Percentiles rank a stretch among this genome's conserved stretches.
Evolutionary conservation across 2,113 vertebrate species (phyloP).

Genomic region (Phylloscopus trochilus): DNA sequence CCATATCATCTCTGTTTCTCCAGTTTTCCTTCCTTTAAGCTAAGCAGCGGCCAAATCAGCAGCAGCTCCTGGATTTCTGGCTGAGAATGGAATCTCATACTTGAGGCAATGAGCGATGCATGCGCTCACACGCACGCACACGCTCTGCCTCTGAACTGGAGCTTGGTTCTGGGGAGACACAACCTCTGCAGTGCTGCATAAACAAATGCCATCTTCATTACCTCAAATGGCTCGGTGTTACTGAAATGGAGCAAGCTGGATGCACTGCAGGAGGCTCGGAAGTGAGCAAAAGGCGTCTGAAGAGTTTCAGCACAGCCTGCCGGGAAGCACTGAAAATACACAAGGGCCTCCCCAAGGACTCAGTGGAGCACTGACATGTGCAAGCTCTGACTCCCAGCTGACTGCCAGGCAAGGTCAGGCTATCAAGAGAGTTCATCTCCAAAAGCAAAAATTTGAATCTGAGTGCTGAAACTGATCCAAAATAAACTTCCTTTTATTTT

Average conservation of each 20-base stretch:
- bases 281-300: not conserved
- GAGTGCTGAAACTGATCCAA: not conserved
- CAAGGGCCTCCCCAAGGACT: not conserved
- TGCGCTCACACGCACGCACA: not conserved
- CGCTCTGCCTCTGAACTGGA: not conserved
- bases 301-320: constrained; percentile 68
- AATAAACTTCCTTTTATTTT: not conserved
- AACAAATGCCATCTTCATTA: not conserved
- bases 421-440: not conserved
- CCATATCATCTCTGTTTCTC: not conserved
- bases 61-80: not conserved
- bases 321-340: not conserved
- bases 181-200: not conserved
- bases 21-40: not conserved
- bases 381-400: not conserved
- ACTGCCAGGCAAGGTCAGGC: not conserved
- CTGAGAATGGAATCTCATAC: not conserved
- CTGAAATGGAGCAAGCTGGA: not conserved
- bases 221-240: not conserved
- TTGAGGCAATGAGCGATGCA: not conserved
- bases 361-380: not conserved
- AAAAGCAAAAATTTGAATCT: not conserved
- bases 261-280: not conserved
- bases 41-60: not conserved
- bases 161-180: not conserved